A percentile compares a stretch with the other conserved stretches of the same genome.
Evolutionary conservation across 2,113 vertebrate genomes (phyloP).

Genomic region (Madoqua kirkii): DNA sequence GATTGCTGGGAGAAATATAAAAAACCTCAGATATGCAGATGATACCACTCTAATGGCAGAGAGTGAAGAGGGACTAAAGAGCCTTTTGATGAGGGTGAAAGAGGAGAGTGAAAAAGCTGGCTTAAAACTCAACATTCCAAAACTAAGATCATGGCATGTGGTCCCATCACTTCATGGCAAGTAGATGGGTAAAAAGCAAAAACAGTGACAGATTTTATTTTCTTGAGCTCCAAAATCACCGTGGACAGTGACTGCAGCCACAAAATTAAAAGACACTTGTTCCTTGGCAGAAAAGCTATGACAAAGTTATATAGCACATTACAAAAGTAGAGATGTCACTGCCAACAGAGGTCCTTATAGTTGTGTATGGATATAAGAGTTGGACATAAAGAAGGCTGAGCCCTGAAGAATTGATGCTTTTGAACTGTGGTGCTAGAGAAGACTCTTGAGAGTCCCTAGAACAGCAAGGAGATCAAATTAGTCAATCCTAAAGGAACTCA

Average conservation of each 20-base stretch:
- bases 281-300: background rate
- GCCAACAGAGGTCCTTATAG: background rate
- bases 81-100: background rate
- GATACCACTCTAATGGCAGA: background rate
- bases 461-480: background rate
- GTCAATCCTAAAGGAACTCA: background rate
- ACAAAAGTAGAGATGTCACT: background rate
- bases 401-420: background rate
- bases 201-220: background rate
- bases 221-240: background rate
- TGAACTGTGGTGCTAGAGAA: background rate
- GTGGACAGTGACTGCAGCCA: background rate
- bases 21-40: background rate
- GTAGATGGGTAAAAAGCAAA: background rate
- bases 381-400: background rate
- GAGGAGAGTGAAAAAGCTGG: background rate
- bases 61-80: background rate
- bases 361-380: background rate
- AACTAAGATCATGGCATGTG: background rate
- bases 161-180: background rate
- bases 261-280: background rate
- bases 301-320: background rate
- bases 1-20: background rate
- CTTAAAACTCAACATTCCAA: background rate
- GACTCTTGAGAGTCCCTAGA: background rate